Evolutionary conservation across 2,797 vertebrate species (phyloP).

Genomic region (Cossypha heuglini): DNA sequence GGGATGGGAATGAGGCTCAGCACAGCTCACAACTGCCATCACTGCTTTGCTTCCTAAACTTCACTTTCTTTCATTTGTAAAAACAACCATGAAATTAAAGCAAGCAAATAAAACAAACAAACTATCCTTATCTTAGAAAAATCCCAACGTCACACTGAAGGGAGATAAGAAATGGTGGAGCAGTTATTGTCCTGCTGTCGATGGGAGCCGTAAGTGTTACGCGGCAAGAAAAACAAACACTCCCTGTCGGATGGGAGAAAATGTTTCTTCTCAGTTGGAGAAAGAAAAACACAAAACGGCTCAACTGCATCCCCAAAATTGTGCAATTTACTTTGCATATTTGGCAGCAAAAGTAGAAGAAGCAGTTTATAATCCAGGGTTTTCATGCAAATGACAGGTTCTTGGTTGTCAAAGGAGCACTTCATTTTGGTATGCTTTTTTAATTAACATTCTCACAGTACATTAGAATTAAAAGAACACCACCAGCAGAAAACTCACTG

Average conservation of each 20-base stretch:
- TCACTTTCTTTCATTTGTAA: not conserved
- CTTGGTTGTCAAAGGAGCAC: slow-evolving; percentile 28
- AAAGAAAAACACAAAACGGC: slow-evolving; percentile 35
- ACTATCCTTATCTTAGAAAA: not conserved
- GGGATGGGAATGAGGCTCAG: not conserved
- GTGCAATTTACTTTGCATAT: slow-evolving; percentile 63
- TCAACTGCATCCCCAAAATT: slow-evolving; percentile 51
- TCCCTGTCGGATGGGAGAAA: slow-evolving; percentile 5
- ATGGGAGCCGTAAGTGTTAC: not conserved
- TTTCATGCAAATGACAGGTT: slow-evolving; percentile 59
- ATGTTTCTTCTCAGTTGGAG: slow-evolving; percentile 43
- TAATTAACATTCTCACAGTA: slow-evolving; percentile 40
- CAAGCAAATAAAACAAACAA: not conserved
- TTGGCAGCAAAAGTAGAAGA: slow-evolving; percentile 64
- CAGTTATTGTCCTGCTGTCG: not conserved
- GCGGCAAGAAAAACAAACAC: slow-evolving; percentile 1
- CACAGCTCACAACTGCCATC: not conserved
- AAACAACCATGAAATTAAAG: not conserved
- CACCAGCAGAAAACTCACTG: not conserved
- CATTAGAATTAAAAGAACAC: slow-evolving; percentile 15
- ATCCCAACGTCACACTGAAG: not conserved
- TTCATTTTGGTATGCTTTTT: slow-evolving; percentile 16
- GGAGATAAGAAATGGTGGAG: not conserved
- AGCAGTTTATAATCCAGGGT: slow-evolving; percentile 51
- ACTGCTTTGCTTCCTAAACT: not conserved